These are phyloP conservation scores for Champsocephalus gunnari DNA, from an alignment of 2,797 vertebrate genomes.

Conservation along the genomic window DNA sequence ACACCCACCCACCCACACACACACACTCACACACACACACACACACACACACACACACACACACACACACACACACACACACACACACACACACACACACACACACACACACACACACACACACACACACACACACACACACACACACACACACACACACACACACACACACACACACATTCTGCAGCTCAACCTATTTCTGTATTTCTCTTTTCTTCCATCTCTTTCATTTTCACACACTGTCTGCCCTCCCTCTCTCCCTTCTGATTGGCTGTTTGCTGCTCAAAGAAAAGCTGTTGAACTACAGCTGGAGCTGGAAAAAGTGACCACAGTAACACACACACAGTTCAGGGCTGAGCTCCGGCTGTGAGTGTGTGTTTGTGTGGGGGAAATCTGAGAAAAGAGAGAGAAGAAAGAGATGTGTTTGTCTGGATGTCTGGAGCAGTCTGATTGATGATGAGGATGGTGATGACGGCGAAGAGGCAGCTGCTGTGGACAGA, in stretches of 20 bases:
- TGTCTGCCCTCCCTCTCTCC: constrained; percentile 35
- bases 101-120: background rate
- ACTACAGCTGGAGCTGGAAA: constrained; percentile 72
- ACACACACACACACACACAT: constrained; percentile 6
- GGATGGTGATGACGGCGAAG: constrained; percentile 27
- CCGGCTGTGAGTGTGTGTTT: constrained; percentile 2
- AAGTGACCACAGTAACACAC: constrained; percentile 67
- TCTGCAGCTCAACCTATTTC: background rate
- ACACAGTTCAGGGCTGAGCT: constrained; percentile 30
- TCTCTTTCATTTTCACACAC: constrained; percentile 8
- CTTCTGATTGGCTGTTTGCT: constrained; percentile 52
- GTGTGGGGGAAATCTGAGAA: constrained; percentile 6
- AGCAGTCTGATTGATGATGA: constrained; percentile 18
- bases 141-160: constrained; percentile 6
- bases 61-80: background rate
- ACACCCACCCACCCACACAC: too few species aligned
- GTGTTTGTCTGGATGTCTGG: constrained; percentile 17
- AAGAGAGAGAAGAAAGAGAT: background rate
- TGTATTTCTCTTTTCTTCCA: constrained; percentile 1
- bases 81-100: background rate
- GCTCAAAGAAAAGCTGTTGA: constrained; percentile 38
- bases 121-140: background rate
- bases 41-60: too few species aligned
- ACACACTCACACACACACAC: too few species aligned
- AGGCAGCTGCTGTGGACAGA: constrained; percentile 19